Base-by-base conservation (phyloP, 2,888 invertebrate genomes). In the Anagyrus pseudococci region DNA sequence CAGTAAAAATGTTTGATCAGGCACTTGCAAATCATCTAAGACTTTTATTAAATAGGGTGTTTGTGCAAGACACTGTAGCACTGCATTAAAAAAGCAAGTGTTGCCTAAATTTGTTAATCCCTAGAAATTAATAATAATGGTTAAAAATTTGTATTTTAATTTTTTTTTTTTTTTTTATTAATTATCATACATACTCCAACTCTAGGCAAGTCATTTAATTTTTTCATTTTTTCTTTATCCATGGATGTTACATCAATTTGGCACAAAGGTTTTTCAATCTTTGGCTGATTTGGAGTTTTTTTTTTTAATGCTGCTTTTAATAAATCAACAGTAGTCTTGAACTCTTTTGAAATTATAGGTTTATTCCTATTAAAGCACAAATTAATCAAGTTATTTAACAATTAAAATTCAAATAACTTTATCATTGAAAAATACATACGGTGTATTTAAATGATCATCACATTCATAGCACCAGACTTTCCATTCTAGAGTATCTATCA, bases 31-130 rank as follows among this genome's bases (percentile, higher is more conserved):
- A 76, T 91, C 91, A 73, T 88, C 86, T 55, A 93, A 83, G 50
- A 91, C 87, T 75, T 86, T 84, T 48, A 89, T 81, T 68, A 92
- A 82, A 79, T 88, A 93, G 1, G 93, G 93, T 3, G 94, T 94
- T 80, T 93, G 93, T 2, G 92, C 91, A 72, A 96, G 83, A 78
- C 94, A 94, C 83, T 98, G 98, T 84, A 98, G 87, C 8, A 97
- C 96, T 25, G 97, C 94, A 84, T 98, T 98, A 80, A 98, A 96
- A 82, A 96, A 98, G 79, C 98, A 98, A 0, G 98, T 98, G 79
- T 98, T 98, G 52, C 98, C 97, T 76, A 97, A 84, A 83, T 98
- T 98, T 54, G 86, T 85, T 44, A 98, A 83, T 0, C 98, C 98
- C 83, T 94, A n/a, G 83, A 0, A 71, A 72, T 19, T 61, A 56